A percentile compares a stretch with the other conserved stretches of the same genome.
Conservation (phyloP, 2,113 vertebrate genomes). For the Zapus hudsonius region DNA sequence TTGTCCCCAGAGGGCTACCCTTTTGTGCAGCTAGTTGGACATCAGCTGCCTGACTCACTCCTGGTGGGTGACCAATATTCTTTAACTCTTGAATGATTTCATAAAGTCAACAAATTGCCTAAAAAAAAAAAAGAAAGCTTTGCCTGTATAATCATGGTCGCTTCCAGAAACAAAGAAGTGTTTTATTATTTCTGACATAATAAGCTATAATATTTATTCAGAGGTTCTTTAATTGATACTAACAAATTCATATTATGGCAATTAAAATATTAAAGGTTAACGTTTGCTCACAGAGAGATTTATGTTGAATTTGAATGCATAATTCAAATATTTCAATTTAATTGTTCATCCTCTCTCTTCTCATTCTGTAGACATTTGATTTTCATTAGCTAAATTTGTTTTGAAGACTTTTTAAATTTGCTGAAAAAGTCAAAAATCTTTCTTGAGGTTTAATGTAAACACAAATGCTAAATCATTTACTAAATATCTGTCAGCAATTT, state of each 20-base stretch:
- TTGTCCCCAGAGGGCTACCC: constrained; percentile 10
- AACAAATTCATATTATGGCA: constrained; percentile 80
- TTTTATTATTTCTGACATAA: constrained; percentile 59
- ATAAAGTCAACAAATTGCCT: not conserved
- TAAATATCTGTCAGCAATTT: constrained; percentile 77
- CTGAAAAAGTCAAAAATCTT: constrained; percentile 78
- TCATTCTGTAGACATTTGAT: constrained; percentile 76
- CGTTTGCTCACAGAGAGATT: constrained; percentile 59
- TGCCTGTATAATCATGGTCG: constrained; percentile 23
- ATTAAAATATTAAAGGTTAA: constrained; percentile 75
- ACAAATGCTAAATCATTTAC: constrained; percentile 73
- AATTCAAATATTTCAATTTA: constrained; percentile 78
- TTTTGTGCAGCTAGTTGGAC: constrained; percentile 42
- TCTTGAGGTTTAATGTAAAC: constrained; percentile 71
- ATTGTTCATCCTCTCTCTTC: constrained; percentile 62
- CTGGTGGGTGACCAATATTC: not conserved
- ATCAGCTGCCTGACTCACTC: not conserved
- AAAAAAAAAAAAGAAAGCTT: constrained; percentile 2
- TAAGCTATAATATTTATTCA: constrained; percentile 66
- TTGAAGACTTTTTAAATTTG: constrained; percentile 68
- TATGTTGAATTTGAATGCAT: constrained; percentile 79
- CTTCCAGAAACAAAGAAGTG: not conserved
- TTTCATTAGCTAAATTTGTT: constrained; percentile 79
- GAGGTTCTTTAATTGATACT: constrained; percentile 64
- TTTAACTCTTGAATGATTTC: not conserved